These are phyloP conservation scores for Drosophila setosimentum DNA, from an alignment of 2,888 invertebrate species.

Conservation along the genomic window DNA sequence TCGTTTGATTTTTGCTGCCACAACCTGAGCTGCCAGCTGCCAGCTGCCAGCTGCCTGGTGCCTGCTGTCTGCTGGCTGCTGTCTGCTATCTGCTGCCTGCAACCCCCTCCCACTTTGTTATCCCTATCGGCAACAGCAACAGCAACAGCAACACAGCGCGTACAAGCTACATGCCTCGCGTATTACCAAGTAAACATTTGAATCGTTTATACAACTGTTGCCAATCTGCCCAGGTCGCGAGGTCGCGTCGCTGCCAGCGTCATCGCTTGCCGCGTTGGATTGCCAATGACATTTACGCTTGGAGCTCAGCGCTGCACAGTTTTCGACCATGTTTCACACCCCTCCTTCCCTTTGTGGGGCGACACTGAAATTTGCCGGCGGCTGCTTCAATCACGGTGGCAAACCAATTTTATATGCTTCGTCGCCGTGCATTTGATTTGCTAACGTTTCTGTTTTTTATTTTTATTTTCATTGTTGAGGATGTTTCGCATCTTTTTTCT, in stretches of 20 bases:
- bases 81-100: conserved; percentile 18
- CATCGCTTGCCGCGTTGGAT: conserved; percentile 28
- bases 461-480: conserved; percentile 46
- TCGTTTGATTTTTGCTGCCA: conserved; percentile 58
- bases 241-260: conserved; percentile 32
- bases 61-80: conserved; percentile 26
- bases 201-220: conserved; percentile 79
- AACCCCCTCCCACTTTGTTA: conserved; percentile 2
- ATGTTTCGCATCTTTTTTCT: conserved; percentile 28
- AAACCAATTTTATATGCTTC: conserved; percentile 72
- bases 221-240: conserved; percentile 57
- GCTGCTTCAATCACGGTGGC: conserved; percentile 64
- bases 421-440: conserved; percentile 61
- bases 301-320: conserved; percentile 28
- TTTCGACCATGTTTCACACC: conserved; percentile 6
- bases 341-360: neutral
- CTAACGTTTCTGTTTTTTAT: conserved; percentile 57
- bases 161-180: conserved; percentile 46
- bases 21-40: conserved; percentile 24
- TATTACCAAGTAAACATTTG: conserved; percentile 75
- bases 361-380: conserved; percentile 46
- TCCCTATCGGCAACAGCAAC: conserved; percentile 5
- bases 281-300: conserved; percentile 71
- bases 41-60: neutral
- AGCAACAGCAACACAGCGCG: neutral